Conservation (phyloP, 2,113 vertebrate species). For the Nipponia nippon region DNA sequence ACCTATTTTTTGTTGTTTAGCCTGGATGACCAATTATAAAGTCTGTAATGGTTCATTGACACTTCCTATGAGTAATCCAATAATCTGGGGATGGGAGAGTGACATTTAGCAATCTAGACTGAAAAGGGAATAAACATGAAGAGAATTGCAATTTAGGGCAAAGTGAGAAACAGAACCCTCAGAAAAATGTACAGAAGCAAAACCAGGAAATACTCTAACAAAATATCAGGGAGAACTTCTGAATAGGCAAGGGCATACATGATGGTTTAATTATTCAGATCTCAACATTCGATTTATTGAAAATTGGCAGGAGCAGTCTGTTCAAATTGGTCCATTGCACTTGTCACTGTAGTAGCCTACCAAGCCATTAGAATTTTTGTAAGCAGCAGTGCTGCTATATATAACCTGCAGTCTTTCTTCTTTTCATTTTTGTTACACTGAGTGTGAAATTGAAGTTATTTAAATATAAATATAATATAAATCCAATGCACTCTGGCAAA, state of each 20-base stretch:
- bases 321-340: neutral
- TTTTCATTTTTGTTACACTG: neutral
- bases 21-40: neutral
- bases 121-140: neutral
- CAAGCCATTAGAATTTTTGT: neutral
- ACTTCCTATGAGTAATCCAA: neutral
- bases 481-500: neutral
- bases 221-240: neutral
- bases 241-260: neutral
- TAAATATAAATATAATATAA: neutral
- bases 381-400: neutral
- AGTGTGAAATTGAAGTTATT: neutral
- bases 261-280: neutral
- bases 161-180: neutral
- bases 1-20: neutral
- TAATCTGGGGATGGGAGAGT: neutral
- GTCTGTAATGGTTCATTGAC: neutral
- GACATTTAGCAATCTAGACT: neutral
- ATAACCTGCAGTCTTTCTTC: neutral
- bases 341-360: fast-evolving
- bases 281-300: neutral
- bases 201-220: neutral
- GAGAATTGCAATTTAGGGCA: neutral
- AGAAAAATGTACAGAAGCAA: neutral
- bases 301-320: neutral